Base-by-base conservation (phyloP, 2,888 invertebrate species). In the Mythimna lalbum region DNA sequence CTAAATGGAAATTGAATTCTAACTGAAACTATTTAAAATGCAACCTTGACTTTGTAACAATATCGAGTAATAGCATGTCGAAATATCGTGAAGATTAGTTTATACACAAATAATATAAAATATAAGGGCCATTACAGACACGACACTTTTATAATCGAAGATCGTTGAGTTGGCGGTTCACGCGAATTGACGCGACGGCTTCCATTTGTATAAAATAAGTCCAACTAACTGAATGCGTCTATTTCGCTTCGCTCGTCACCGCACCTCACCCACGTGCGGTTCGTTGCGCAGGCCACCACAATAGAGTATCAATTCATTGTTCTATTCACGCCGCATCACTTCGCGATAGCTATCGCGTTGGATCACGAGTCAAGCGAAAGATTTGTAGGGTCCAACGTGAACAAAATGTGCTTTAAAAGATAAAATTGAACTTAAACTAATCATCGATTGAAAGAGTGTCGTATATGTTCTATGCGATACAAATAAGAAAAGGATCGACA, bases 41-140 rank as follows among this genome's bases (percentile, higher is more conserved):
- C 23, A 52, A 55, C 63, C 60, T 79, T 63, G 63, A 39, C 55
- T 63, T 55, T 63, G 23, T 27, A 47, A 36, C 7, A 61, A 36
- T 43, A 63, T 19, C 36, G 10, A 23, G 4, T 14, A 23, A 9
- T 31, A 17, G 73, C 63, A 47, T 79, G 61, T 49, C 12, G 17
- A 43, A 49, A 4, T 2, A 23, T 57, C 49, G 6, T 68, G 19
- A 64, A 59, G 12, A 0, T 21, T 33, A 14, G 4, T n/a, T 55
- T 19, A 27, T 53, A 27, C 4, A n/a, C 3, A 39, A 56, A 39
- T 33, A 23, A 27, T 47, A 55, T 19, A n/a, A 60, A 67, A 55
- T 53, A 1, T 27, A 43, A 27, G 17, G 21, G 19, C 9, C 4
- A 4, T 33, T 19, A 9, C 14, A 63, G 31, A 49, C 53, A 63